These are phyloP conservation scores for Solea senegalensis DNA, from an alignment of 2,113 vertebrate species.

Conservation along the genomic window DNA sequence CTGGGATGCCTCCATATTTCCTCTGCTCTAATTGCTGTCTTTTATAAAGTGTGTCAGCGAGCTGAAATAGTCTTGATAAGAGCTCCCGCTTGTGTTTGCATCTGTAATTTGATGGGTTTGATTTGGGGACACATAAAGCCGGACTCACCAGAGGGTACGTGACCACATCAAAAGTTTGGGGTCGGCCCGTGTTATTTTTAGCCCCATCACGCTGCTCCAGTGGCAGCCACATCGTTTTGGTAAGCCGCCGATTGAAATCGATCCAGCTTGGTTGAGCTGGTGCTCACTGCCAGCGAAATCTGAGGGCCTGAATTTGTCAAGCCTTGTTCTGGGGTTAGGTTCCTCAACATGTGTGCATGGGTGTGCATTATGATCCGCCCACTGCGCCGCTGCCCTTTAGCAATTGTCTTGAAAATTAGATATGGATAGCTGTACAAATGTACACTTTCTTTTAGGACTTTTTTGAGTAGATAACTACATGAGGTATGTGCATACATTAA, in stretches of 20 bases:
- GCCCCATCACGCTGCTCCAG: constrained; percentile 47
- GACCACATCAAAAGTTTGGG: constrained; percentile 72
- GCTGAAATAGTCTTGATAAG: constrained; percentile 75
- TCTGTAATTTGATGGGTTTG: constrained; percentile 80
- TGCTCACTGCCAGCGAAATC: constrained; percentile 52
- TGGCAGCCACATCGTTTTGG: constrained; percentile 75
- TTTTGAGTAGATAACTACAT: background rate
- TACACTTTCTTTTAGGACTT: background rate
- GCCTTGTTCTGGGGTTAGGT: constrained; percentile 40
- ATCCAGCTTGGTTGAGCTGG: constrained; percentile 63
- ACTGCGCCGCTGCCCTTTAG: constrained; percentile 9
- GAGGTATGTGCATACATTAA: no score
- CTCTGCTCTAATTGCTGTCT: constrained; percentile 75
- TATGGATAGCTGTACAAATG: background rate
- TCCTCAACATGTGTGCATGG: constrained; percentile 43
- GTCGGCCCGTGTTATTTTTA: constrained; percentile 72
- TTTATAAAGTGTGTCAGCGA: constrained; percentile 68
- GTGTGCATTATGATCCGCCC: constrained; percentile 29
- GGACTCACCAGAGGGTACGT: constrained; percentile 62
- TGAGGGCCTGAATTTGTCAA: constrained; percentile 54
- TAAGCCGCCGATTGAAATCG: constrained; percentile 73
- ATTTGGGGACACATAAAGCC: constrained; percentile 70
- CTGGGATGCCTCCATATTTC: constrained; percentile 76
- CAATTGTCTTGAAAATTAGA: background rate
- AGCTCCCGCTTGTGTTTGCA: constrained; percentile 63